These are phyloP conservation scores for Aphis gossypii DNA, from an alignment of 1,140 invertebrate species.

Conservation along the genomic window DNA sequence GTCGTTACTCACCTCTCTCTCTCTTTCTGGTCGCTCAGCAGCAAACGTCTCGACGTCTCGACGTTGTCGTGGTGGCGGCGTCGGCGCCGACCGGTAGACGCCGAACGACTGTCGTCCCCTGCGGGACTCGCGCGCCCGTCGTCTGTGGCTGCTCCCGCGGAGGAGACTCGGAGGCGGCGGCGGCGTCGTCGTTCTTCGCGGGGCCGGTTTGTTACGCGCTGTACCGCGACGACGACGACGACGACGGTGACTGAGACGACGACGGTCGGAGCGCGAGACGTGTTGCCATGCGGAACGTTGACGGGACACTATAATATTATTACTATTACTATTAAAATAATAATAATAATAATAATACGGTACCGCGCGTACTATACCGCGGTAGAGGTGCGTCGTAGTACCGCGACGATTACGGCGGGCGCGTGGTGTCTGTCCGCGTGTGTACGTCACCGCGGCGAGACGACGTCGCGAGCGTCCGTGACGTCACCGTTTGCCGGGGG, in stretches of 20 bases:
- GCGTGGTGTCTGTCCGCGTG: not conserved
- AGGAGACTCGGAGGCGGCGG: not conserved
- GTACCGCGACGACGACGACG: not conserved
- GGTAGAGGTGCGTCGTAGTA: not conserved
- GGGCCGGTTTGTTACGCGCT: not conserved
- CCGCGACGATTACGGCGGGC: too few species aligned
- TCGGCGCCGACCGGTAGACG: not conserved
- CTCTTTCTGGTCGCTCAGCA: too few species aligned
- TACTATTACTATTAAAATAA: not conserved
- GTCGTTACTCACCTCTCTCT: too few species aligned
- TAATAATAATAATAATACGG: not conserved
- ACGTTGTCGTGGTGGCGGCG: not conserved
- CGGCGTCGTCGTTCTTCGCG: not conserved
- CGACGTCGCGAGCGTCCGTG: not conserved
- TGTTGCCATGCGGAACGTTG: constrained; percentile 37
- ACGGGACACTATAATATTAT: constrained; percentile 32
- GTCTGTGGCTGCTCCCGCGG: not conserved
- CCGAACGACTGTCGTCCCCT: not conserved
- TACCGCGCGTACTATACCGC: not conserved
- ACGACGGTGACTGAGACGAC: not conserved
- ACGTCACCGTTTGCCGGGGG: constrained; percentile 19
- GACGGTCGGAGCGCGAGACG: not conserved
- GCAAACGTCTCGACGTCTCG: not conserved
- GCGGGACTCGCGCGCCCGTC: not conserved
- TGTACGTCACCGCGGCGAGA: not conserved